phyloP scores from a whole-genome alignment of 1,140 invertebrate species.

The Carcinoscorpius rotundicauda region DNA sequence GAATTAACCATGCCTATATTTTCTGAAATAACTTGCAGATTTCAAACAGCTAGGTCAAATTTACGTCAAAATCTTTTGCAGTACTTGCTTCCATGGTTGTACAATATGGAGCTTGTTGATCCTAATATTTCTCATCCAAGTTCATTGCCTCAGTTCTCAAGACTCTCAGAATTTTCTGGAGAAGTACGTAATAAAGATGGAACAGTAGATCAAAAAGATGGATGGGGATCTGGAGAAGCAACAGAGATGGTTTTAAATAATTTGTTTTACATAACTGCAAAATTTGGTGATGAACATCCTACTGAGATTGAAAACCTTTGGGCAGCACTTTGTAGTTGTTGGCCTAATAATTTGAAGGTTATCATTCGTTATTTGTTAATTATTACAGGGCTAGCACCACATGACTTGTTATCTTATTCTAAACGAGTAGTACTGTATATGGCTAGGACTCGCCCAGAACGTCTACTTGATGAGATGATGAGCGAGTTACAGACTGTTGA shows the following conservation, averaged over 20 bases:
- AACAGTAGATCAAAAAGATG: constrained; percentile 53
- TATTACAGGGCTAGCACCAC: constrained; percentile 86
- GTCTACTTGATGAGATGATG: constrained; percentile 92
- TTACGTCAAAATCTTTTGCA: constrained; percentile 77
- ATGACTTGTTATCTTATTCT: constrained; percentile 75
- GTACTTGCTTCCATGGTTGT: constrained; percentile 91
- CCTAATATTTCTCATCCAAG: constrained; percentile 74
- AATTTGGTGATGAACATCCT: constrained; percentile 91
- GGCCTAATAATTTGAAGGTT: constrained; percentile 93
- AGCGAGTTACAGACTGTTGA: constrained; percentile 83
- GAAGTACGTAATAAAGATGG: constrained; percentile 24
- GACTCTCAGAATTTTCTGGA: constrained; percentile 22
- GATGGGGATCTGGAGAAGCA: constrained; percentile 95
- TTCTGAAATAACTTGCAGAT: constrained; percentile 92
- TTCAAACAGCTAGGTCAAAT: constrained; percentile 86
- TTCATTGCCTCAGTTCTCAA: constrained; percentile 26
- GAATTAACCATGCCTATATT: constrained; percentile 99
- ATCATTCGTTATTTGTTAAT: constrained; percentile 96
- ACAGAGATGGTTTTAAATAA: constrained; percentile 99
- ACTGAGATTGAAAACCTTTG: constrained; percentile 91
- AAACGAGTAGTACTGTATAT: constrained; percentile 90
- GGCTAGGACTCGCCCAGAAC: constrained; percentile 73
- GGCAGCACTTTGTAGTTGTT: constrained; percentile 86
- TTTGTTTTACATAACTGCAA: constrained; percentile 93
- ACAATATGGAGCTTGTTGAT: constrained; percentile 97